These are phyloP conservation scores for Norana najaformis DNA, from an alignment of 2,888 invertebrate genomes.

Conservation along the genomic window DNA sequence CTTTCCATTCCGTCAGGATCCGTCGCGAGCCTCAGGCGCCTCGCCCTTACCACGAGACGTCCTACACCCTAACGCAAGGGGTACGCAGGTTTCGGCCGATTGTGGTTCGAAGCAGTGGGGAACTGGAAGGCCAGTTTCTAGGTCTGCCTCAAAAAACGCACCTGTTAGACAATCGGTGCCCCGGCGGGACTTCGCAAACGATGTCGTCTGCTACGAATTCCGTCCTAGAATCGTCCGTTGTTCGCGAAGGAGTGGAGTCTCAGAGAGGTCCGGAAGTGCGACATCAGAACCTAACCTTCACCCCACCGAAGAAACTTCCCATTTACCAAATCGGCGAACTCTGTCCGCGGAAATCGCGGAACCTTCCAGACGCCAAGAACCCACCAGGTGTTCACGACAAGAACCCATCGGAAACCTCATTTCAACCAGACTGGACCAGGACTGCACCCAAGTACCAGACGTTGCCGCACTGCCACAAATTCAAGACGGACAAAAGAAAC, in stretches of 20 bases:
- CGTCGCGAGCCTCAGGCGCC: background rate
- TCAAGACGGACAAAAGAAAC: background rate
- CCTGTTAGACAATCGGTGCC: background rate
- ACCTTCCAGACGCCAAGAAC: background rate
- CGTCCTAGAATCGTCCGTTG: background rate
- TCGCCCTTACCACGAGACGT: background rate
- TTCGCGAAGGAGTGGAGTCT: background rate
- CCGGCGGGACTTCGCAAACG: background rate
- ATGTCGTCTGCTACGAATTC: background rate
- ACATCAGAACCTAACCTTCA: background rate
- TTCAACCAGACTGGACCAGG: background rate
- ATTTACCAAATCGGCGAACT: background rate
- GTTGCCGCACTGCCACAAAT: background rate
- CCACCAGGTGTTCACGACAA: no score
- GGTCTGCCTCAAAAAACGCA: background rate
- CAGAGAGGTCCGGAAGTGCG: background rate
- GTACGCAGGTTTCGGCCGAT: constrained; percentile 6
- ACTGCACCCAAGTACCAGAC: background rate
- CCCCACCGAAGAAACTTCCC: background rate
- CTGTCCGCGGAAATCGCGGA: background rate
- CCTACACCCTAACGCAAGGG: background rate
- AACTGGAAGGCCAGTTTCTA: background rate
- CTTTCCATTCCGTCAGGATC: background rate
- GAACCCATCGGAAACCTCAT: background rate
- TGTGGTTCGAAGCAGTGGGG: background rate